Evolutionary conservation across 2,797 vertebrate species (phyloP), one percentile per base, ranked within the genome.

Genomic region (Rhinichthys osculus): DNA sequence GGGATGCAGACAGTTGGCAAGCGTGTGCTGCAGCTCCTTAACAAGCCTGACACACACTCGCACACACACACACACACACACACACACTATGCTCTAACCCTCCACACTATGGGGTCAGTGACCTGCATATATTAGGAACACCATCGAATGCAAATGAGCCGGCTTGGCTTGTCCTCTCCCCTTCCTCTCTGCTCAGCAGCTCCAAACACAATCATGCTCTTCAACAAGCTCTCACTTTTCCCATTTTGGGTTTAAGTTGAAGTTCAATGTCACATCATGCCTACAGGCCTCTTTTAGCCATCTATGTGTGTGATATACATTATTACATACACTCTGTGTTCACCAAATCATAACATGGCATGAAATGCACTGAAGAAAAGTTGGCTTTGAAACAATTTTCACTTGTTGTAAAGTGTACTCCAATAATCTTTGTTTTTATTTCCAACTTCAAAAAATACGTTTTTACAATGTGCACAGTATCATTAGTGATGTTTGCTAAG

Each of bases 51-150:
- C 76, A 86, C 72, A 77, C 81, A 72, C 73, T 38, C 64, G 4
- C 77, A 83, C 85, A 35, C 80, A 80, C 33, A 74, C 66, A 82
- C 66, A 81, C 62, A 81, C 27, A 27, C 27, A 35, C 80, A 80
- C 33, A 74, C 66, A 81, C 77, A 86, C 70, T n/a, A 91, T 94
- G 89, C 94, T 94, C 85, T 81, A 82, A 90, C 93, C 94, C 91
- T 86, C 35, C 90, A 94, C 82, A 86, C 87, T 83, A 79, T 50
- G 44, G 87, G 95, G 95, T 95, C 94, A 93, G 93, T 93, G 95
- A 96, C 96, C 97, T 95, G 93, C 94, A 95, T 94, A 95, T 93
- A 95, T 95, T 94, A 95, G 85, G 92, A 94, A 91, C 78, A 90
- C 84, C 85, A 13, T 72, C 92, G 92, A 96, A 96, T 96, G 95